phyloP scores from a whole-genome alignment of 2,888 invertebrate species.

The Omphaloscelis lunosa region DNA sequence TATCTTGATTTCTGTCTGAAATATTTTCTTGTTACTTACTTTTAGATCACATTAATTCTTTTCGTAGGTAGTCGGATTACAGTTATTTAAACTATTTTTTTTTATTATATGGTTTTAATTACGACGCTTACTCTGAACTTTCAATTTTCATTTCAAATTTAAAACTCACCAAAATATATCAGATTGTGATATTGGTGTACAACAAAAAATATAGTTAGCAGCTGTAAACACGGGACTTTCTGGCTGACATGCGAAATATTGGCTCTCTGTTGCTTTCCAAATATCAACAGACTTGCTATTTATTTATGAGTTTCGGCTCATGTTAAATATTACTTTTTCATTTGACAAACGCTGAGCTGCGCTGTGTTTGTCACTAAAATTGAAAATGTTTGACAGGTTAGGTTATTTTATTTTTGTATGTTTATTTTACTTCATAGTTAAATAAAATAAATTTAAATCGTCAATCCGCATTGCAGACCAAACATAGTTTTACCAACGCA shows the following conservation, averaged over 20 bases:
- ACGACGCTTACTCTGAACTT: neutral
- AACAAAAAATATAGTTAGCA: slow-evolving; percentile 57
- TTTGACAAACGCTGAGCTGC: slow-evolving; percentile 48
- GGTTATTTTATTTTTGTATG: neutral
- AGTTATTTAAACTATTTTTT: too few relatives aligned
- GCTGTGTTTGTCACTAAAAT: slow-evolving; percentile 21
- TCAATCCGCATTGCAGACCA: neutral
- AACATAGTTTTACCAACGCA: neutral
- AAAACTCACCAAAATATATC: slow-evolving; percentile 12
- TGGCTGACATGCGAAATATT: slow-evolving; percentile 68
- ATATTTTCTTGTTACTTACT: too few relatives aligned
- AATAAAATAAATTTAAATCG: neutral
- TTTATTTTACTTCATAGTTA: neutral
- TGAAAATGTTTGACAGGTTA: neutral
- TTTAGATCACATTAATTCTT: too few relatives aligned
- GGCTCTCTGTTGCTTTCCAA: slow-evolving; percentile 60
- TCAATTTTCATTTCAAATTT: slow-evolving; percentile 16
- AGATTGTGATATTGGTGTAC: slow-evolving; percentile 47
- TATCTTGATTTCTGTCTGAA: too few relatives aligned
- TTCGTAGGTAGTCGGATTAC: too few relatives aligned
- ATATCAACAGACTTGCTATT: slow-evolving; percentile 67
- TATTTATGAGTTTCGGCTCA: slow-evolving; percentile 64
- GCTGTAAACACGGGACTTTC: slow-evolving; percentile 49
- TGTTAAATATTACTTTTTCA: slow-evolving; percentile 66
- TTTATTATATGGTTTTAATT: neutral